These are phyloP conservation scores for Amniataba percoides DNA, from an alignment of 2,797 vertebrate genomes.

Conservation along the genomic window DNA sequence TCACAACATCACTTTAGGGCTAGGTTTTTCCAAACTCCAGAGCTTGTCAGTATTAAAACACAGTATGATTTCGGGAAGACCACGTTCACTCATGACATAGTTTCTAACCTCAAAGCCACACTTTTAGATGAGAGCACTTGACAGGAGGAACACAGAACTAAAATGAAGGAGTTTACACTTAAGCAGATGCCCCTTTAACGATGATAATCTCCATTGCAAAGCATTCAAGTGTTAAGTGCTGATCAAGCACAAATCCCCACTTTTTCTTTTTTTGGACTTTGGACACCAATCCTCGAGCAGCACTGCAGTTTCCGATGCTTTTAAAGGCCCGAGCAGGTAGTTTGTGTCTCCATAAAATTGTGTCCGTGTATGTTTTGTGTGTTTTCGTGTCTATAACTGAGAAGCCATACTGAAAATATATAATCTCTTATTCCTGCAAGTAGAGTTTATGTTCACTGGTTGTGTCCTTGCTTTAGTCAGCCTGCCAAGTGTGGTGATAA, in stretches of 20 bases:
- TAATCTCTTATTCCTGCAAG: constrained; percentile 67
- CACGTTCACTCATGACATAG: constrained; percentile 22
- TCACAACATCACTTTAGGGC: constrained; percentile 43
- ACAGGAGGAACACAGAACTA: constrained; percentile 18
- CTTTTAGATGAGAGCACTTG: constrained; percentile 11
- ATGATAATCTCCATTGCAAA: constrained; percentile 43
- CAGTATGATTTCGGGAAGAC: constrained; percentile 26
- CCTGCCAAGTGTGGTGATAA: constrained; percentile 73
- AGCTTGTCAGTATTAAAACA: constrained; percentile 13
- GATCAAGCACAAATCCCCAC: constrained; percentile 46
- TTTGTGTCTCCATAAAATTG: constrained; percentile 50
- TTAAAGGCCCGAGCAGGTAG: constrained; percentile 54
- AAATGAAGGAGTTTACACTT: constrained; percentile 68
- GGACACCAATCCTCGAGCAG: constrained; percentile 42
- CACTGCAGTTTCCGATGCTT: constrained; percentile 53
- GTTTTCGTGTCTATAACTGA: constrained; percentile 72
- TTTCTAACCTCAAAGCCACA: constrained; percentile 24
- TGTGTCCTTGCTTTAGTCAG: constrained; percentile 72
- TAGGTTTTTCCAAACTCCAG: constrained; percentile 36
- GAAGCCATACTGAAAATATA: constrained; percentile 84
- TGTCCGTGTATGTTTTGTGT: constrained; percentile 64
- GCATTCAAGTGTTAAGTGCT: constrained; percentile 45
- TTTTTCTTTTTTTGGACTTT: constrained; percentile 26
- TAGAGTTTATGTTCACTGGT: constrained; percentile 68
- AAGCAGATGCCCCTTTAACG: constrained; percentile 84